These are phyloP conservation scores for Thrips palmi DNA, from an alignment of 1,140 invertebrate species.

Conservation along the genomic window DNA sequence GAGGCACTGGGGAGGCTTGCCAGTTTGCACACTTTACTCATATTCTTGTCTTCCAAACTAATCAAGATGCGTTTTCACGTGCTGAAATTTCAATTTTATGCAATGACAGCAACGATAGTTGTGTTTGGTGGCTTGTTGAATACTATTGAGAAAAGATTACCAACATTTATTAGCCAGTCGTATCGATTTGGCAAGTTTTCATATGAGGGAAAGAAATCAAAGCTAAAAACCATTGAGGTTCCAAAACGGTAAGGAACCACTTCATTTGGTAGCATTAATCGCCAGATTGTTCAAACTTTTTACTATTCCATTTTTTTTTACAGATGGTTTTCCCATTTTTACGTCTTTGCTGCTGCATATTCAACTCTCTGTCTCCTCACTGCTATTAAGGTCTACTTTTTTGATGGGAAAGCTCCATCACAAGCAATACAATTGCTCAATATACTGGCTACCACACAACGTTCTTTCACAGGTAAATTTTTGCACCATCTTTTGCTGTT, in stretches of 20 bases:
- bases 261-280: conserved; percentile 11
- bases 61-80: conserved; percentile 32
- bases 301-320: conserved; percentile 10
- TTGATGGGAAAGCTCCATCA: conserved; percentile 23
- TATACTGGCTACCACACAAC: conserved; percentile 26
- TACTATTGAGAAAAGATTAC: conserved; percentile 37
- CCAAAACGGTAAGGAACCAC: conserved; percentile 35
- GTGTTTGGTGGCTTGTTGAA: conserved; percentile 36
- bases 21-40: too few relatives aligned
- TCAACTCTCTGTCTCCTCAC: conserved; percentile 28
- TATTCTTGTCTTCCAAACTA: too few relatives aligned
- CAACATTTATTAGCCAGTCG: conserved; percentile 33
- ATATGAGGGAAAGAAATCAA: conserved; percentile 27
- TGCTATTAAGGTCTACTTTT: conserved; percentile 28
- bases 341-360: conserved; percentile 38
- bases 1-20: too few relatives aligned
- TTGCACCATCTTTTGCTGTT: not conserved
- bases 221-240: conserved; percentile 35
- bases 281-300: conserved; percentile 1
- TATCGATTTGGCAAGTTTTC: conserved; percentile 50
- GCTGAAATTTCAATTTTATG: conserved; percentile 25
- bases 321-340: conserved; percentile 55
- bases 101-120: conserved; percentile 24
- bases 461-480: conserved; percentile 32
- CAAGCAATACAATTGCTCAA: conserved; percentile 27